A percentile compares a stretch with the other conserved stretches of the same genome.
Conservation (phyloP, 2,888 invertebrate species). For the Drosophila anomelani region DNA sequence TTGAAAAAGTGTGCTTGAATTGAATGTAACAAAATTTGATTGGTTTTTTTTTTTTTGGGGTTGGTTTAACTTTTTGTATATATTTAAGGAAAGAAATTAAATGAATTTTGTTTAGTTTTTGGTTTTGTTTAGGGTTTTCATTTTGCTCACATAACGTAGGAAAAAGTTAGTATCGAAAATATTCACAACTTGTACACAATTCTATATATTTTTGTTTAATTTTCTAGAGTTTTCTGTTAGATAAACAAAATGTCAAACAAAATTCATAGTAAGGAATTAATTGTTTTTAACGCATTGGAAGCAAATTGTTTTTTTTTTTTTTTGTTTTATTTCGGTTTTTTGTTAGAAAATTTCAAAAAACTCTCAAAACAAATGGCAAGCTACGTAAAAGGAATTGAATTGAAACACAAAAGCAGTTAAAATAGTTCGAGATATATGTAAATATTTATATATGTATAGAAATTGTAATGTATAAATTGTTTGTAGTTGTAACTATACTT, state of each 20-base stretch:
- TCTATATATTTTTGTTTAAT: slow-evolving; percentile 13
- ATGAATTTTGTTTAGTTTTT: slow-evolving; percentile 69
- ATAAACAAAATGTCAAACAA: slow-evolving; percentile 67
- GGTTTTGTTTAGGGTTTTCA: slow-evolving; percentile 36
- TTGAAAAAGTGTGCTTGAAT: slow-evolving; percentile 75
- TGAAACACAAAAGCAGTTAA: slow-evolving; percentile 51
- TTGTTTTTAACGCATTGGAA: slow-evolving; percentile 55
- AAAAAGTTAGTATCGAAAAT: slow-evolving; percentile 33
- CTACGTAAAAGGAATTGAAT: slow-evolving; percentile 65
- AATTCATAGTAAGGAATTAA: slow-evolving; percentile 68
- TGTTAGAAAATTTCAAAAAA: slow-evolving; percentile 64
- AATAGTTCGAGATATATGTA: slow-evolving; percentile 43
- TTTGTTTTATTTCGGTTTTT: slow-evolving; percentile 26
- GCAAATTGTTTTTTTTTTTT: slow-evolving; percentile 51
- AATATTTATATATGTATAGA: slow-evolving; percentile 56
- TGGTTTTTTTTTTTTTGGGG: slow-evolving; percentile 35
- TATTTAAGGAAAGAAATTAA: slow-evolving; percentile 48
- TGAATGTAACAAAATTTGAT: slow-evolving; percentile 70
- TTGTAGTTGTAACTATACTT: slow-evolving; percentile 58
- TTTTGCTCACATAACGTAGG: slow-evolving; percentile 48
- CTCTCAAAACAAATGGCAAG: slow-evolving; percentile 69
- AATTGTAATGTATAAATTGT: slow-evolving; percentile 61
- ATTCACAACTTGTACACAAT: slow-evolving; percentile 57
- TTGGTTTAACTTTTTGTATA: slow-evolving; percentile 39
- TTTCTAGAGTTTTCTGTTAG: slow-evolving; percentile 17